These are phyloP conservation scores for Lucilia cuprina DNA, from an alignment of 1,140 invertebrate species.

Conservation along the genomic window DNA sequence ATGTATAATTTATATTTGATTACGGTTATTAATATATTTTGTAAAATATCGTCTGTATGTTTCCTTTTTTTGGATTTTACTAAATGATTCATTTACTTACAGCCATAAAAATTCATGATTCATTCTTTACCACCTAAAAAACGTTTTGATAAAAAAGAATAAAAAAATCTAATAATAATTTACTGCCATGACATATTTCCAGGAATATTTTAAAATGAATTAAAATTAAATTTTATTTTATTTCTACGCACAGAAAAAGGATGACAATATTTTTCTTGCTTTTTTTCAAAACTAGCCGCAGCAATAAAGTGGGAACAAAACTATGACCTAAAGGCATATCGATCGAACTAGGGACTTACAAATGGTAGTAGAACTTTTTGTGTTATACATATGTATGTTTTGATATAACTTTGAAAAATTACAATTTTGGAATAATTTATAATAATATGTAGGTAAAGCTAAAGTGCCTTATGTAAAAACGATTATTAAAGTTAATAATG, in stretches of 20 bases:
- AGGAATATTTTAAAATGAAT: neutral
- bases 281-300: too few relatives aligned
- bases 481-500: too few relatives aligned
- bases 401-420: too few relatives aligned
- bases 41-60: neutral
- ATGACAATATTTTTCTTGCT: neutral
- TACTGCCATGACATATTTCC: neutral
- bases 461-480: too few relatives aligned
- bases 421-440: too few relatives aligned
- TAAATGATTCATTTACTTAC: neutral
- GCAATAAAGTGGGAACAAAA: too few relatives aligned
- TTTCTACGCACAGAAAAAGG: neutral
- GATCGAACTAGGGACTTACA: too few relatives aligned
- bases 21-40: neutral
- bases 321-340: too few relatives aligned
- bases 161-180: neutral
- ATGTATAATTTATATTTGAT: neutral
- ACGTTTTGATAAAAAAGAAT: neutral
- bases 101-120: neutral
- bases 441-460: too few relatives aligned
- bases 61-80: neutral
- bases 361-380: too few relatives aligned
- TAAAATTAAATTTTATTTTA: neutral
- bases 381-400: too few relatives aligned
- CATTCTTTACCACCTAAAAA: neutral